A percentile compares a stretch with the other conserved stretches of the same genome.
Evolutionary conservation across 2,113 vertebrate genomes (phyloP).

Genomic region (Athene noctua): DNA sequence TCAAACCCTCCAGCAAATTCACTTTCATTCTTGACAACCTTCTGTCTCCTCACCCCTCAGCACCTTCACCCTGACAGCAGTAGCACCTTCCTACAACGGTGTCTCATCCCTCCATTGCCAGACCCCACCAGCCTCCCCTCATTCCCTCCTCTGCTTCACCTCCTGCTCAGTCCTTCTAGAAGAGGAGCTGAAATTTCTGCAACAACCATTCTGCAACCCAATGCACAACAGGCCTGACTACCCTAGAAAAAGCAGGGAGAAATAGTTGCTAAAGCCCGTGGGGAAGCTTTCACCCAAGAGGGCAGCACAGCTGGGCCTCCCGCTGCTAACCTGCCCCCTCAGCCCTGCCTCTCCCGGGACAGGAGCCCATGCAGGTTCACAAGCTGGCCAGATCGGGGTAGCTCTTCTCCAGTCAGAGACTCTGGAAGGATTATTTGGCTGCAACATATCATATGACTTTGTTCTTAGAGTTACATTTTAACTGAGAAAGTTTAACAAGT

Average conservation of each 20-base stretch:
- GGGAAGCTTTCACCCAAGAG: background rate
- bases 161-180: background rate
- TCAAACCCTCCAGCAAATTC: constrained; percentile 20
- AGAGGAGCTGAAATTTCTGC: background rate
- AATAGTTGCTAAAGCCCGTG: background rate
- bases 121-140: background rate
- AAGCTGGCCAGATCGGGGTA: background rate
- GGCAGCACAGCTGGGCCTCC: background rate
- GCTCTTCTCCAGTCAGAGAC: background rate
- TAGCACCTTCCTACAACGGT: background rate
- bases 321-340: background rate
- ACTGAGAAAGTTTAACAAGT: constrained; percentile 76
- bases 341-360: background rate
- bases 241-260: background rate
- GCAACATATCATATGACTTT: constrained; percentile 67
- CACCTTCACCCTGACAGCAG: background rate
- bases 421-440: constrained; percentile 59
- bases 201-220: background rate
- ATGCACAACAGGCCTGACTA: background rate
- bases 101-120: background rate
- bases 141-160: background rate
- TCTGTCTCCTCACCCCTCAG: background rate
- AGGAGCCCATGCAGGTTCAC: background rate
- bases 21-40: background rate
- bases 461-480: constrained; percentile 79